Conservation (phyloP, 2,797 vertebrate genomes). For the Poecilia velifera region DNA sequence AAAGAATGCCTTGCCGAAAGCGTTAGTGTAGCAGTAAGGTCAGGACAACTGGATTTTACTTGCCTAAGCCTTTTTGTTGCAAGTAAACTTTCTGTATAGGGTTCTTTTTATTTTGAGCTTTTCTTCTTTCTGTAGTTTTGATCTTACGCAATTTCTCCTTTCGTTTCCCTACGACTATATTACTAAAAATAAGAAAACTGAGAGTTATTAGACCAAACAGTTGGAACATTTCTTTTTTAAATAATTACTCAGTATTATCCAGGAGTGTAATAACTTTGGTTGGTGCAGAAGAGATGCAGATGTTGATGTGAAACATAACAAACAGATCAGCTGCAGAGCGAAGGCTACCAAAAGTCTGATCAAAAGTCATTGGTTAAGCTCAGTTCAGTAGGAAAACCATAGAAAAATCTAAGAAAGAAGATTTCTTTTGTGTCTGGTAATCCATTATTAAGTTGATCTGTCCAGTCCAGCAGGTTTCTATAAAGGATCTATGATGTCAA, state of each 20-base stretch:
- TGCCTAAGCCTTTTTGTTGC: neutral
- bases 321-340: neutral
- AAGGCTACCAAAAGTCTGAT: neutral
- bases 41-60: slow-evolving; percentile 7
- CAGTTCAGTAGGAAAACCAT: neutral
- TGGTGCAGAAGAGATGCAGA: neutral
- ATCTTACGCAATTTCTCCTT: neutral
- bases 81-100: neutral
- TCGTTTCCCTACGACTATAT: neutral
- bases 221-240: neutral
- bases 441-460: neutral
- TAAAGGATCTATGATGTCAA: neutral
- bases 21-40: slow-evolving; percentile 3
- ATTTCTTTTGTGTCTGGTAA: neutral
- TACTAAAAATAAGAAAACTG: no score
- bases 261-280: neutral
- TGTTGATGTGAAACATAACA: neutral
- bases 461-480: neutral
- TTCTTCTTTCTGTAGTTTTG: neutral
- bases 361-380: neutral
- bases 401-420: neutral
- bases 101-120: neutral
- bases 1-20: neutral
- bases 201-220: neutral
- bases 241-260: neutral